Evolutionary conservation across 2,888 invertebrate genomes (phyloP).

Genomic region (Agrilus biguttatus): DNA sequence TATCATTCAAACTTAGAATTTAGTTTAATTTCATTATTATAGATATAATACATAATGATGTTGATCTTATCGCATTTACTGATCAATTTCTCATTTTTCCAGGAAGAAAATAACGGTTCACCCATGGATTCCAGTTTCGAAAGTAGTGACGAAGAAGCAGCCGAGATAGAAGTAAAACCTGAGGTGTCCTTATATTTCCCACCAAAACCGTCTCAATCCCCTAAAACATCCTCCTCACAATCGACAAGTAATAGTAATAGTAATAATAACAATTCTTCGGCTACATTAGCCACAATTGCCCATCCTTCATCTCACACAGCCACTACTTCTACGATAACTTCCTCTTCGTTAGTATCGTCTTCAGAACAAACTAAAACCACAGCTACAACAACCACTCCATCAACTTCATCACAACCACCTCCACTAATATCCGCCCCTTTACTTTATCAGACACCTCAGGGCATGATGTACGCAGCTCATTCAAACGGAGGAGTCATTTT

Average conservation of each 20-base stretch:
- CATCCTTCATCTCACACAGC: constrained; percentile 4
- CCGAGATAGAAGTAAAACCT: constrained; percentile 2
- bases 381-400: constrained; percentile 2
- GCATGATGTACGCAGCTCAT: constrained; percentile 33
- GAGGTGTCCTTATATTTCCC: constrained; percentile 4
- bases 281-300: neutral
- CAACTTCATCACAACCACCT: constrained; percentile 12
- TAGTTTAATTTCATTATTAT: too few species aligned
- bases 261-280: neutral
- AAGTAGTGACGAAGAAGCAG: constrained; percentile 25
- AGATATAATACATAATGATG: neutral
- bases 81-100: constrained; percentile 3
- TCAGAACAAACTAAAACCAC: constrained; percentile 2
- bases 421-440: constrained; percentile 16
- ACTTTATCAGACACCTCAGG: constrained; percentile 32
- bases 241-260: neutral
- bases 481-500: constrained; percentile 33
- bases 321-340: constrained; percentile 9
- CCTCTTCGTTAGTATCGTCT: constrained; percentile 2
- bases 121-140: constrained; percentile 27
- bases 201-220: constrained; percentile 8
- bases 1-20: too few species aligned
- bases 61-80: neutral
- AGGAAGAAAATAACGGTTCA: constrained; percentile 31
- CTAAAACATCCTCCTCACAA: constrained; percentile 1